These are phyloP conservation scores for Clytia hemisphaerica DNA, from an alignment of 30 jellyfish, hydroid and myxozoan genomes.

Conservation along the genomic window DNA sequence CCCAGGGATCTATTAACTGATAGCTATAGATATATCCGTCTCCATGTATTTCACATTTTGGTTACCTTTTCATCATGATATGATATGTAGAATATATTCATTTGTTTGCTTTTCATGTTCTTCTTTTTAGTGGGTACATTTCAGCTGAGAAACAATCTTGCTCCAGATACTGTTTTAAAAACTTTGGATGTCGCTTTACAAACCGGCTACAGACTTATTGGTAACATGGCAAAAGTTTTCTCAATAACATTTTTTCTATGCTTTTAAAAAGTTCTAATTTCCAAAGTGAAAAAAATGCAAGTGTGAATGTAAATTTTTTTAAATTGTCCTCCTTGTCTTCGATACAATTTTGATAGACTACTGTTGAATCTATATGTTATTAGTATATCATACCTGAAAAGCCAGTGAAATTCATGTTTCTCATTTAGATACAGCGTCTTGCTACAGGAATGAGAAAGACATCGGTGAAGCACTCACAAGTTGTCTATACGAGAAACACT, in stretches of 20 bases:
- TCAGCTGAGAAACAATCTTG: constrained; percentile 22
- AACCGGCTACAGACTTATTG: constrained; percentile 61
- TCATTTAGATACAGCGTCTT: constrained; percentile 78
- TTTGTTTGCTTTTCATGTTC: background rate
- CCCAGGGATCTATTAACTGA: too few relatives aligned
- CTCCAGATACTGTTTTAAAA: constrained; percentile 9
- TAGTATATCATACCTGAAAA: background rate
- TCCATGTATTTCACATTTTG: too few relatives aligned
- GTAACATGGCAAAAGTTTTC: constrained; percentile 8
- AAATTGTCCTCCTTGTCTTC: too few relatives aligned
- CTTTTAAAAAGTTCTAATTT: background rate
- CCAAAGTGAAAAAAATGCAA: too few relatives aligned
- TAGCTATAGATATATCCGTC: too few relatives aligned
- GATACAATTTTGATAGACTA: background rate
- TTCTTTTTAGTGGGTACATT: constrained; percentile 62
- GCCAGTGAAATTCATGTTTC: background rate
- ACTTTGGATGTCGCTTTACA: constrained; percentile 39
- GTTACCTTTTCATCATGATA: too few relatives aligned
- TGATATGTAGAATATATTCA: too few relatives aligned
- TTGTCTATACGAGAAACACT: constrained; percentile 17
- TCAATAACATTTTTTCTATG: background rate
- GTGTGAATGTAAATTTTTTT: too few relatives aligned
- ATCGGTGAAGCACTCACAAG: constrained; percentile 34
- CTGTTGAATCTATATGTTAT: background rate
- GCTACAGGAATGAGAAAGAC: constrained; percentile 55